phyloP scores from a whole-genome alignment of 2,797 vertebrate genomes.

The Mycteria americana region DNA sequence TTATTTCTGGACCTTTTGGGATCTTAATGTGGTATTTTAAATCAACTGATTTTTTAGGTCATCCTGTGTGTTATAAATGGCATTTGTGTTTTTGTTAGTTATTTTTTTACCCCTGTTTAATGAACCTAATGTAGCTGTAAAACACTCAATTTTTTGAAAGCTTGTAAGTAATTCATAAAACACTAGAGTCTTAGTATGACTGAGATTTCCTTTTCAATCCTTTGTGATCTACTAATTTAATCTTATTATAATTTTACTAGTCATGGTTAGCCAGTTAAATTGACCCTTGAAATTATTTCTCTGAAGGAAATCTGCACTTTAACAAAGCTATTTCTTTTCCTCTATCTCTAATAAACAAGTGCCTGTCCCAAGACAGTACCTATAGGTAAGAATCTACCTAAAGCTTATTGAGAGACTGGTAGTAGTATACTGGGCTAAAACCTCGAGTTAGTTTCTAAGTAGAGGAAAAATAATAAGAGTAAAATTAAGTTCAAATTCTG shows the following conservation, averaged over 20 bases:
- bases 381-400: neutral
- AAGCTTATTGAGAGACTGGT: neutral
- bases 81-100: neutral
- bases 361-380: neutral
- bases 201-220: neutral
- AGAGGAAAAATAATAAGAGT: neutral
- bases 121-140: neutral
- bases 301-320: neutral
- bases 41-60: neutral
- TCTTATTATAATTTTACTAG: neutral
- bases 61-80: neutral
- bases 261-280: neutral
- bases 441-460: neutral
- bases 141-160: neutral
- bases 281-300: neutral
- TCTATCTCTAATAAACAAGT: neutral
- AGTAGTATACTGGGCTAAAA: neutral
- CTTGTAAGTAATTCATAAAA: neutral
- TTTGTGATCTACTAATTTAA: neutral
- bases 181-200: neutral
- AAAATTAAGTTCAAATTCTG: neutral
- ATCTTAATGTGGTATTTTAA: neutral
- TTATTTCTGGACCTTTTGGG: neutral
- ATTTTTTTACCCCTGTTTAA: neutral
- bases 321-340: neutral